phyloP scores from a whole-genome alignment of 2,797 vertebrate genomes.

The Limosa lapponica region DNA sequence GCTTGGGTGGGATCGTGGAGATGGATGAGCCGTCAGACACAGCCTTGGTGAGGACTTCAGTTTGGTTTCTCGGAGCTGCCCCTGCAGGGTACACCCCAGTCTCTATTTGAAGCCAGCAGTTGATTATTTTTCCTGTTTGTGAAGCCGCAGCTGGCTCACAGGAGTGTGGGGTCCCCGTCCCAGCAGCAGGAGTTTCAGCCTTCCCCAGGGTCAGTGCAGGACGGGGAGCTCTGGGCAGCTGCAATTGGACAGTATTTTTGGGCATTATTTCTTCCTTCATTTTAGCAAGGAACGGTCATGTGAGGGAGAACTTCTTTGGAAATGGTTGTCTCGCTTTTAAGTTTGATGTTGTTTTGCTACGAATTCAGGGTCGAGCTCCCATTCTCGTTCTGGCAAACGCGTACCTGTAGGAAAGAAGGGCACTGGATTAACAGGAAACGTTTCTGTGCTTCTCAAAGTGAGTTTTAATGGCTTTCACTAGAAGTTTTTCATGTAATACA shows the following conservation, averaged over 20 bases:
- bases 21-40: accelerated
- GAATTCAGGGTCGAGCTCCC: background rate
- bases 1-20: background rate
- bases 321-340: background rate
- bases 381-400: background rate
- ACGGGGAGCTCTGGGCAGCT: background rate
- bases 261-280: background rate
- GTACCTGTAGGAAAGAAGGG: background rate
- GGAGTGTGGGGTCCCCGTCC: background rate
- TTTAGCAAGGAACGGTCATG: background rate
- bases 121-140: background rate
- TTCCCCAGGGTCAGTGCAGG: background rate
- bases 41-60: background rate
- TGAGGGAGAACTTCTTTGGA: background rate
- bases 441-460: background rate
- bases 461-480: background rate
- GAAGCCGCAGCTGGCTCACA: background rate
- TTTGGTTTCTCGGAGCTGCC: background rate
- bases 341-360: accelerated
- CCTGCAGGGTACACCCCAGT: background rate
- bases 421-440: background rate
- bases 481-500: background rate
- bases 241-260: background rate
- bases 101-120: background rate
- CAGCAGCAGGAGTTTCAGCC: background rate